Evolutionary conservation across 2,888 invertebrate species (phyloP).

Genomic region (Agrypnus murinus): DNA sequence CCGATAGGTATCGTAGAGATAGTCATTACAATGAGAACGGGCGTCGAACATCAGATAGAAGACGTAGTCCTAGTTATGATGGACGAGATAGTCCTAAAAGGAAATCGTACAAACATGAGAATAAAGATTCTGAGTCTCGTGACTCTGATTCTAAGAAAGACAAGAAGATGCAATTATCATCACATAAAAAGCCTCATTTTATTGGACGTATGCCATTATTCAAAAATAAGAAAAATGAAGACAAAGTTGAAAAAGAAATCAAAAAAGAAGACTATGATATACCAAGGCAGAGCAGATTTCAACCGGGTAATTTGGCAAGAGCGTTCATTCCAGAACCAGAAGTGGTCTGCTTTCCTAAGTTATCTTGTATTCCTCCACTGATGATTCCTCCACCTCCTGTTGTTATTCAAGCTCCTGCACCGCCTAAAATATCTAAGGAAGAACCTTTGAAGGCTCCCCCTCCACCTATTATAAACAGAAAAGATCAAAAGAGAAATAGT

Average conservation of each 20-base stretch:
- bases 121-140: conserved; percentile 42
- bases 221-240: conserved; percentile 74
- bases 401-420: conserved; percentile 58
- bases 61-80: conserved; percentile 53
- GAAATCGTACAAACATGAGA: conserved; percentile 55
- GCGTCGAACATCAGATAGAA: conserved; percentile 60
- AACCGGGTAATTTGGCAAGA: conserved; percentile 67
- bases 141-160: conserved; percentile 48
- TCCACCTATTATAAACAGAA: conserved; percentile 63
- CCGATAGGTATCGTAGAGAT: conserved; percentile 56
- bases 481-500: conserved; percentile 35
- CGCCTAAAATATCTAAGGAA: conserved; percentile 58
- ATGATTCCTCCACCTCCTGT: conserved; percentile 62
- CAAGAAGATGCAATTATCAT: conserved; percentile 63
- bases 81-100: conserved; percentile 47
- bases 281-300: conserved; percentile 67
- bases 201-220: conserved; percentile 91
- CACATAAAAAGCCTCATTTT: conserved; percentile 85
- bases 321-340: conserved; percentile 70
- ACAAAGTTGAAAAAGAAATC: conserved; percentile 73
- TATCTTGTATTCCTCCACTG: conserved; percentile 67
- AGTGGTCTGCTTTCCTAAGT: conserved; percentile 69
- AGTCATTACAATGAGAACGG: conserved; percentile 68
- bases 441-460: conserved; percentile 62
- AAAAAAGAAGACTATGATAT: conserved; percentile 72